Conservation (phyloP, 2,888 invertebrate species). For the Hylaea fasciaria region DNA sequence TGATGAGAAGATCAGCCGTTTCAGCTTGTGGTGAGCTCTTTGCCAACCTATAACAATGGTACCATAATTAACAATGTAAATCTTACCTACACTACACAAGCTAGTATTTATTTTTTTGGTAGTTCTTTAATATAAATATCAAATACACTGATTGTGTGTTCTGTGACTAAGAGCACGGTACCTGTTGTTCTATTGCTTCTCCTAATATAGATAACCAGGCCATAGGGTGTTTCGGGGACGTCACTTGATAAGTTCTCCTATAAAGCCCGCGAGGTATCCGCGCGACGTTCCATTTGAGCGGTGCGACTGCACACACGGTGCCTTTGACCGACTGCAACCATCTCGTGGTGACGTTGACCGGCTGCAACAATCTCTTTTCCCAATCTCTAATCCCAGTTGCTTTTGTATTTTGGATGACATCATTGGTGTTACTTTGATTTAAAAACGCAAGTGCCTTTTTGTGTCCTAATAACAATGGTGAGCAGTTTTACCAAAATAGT, state of each 20-base stretch:
- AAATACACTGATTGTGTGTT: not conserved
- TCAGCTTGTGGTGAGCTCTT: too few relatives aligned
- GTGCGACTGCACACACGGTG: slow-evolving; percentile 46
- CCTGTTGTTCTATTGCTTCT: slow-evolving; percentile 5
- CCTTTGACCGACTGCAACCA: slow-evolving; percentile 27
- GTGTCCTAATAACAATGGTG: slow-evolving; percentile 33
- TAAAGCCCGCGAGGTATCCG: slow-evolving; percentile 54
- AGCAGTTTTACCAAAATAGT: slow-evolving; percentile 7
- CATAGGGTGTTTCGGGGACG: slow-evolving; percentile 40
- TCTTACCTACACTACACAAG: not conserved
- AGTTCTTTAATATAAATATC: not conserved
- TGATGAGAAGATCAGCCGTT: too few relatives aligned
- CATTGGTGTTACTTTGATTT: slow-evolving; percentile 5
- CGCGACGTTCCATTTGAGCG: slow-evolving; percentile 51
- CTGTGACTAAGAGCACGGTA: not conserved
- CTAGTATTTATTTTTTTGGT: not conserved
- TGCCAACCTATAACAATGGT: too few relatives aligned
- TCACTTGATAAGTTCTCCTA: slow-evolving; percentile 57
- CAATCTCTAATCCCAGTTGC: too few relatives aligned
- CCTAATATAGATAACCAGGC: slow-evolving; percentile 44
- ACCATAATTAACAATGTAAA: too few relatives aligned
- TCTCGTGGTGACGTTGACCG: slow-evolving; percentile 31
- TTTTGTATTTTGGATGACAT: slow-evolving; percentile 12
- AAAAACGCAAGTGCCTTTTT: slow-evolving; percentile 20
- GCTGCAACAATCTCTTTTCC: slow-evolving; percentile 16